These are phyloP conservation scores for Neoaliturus tenellus DNA, from an alignment of 2,888 invertebrate genomes.

Conservation along the genomic window DNA sequence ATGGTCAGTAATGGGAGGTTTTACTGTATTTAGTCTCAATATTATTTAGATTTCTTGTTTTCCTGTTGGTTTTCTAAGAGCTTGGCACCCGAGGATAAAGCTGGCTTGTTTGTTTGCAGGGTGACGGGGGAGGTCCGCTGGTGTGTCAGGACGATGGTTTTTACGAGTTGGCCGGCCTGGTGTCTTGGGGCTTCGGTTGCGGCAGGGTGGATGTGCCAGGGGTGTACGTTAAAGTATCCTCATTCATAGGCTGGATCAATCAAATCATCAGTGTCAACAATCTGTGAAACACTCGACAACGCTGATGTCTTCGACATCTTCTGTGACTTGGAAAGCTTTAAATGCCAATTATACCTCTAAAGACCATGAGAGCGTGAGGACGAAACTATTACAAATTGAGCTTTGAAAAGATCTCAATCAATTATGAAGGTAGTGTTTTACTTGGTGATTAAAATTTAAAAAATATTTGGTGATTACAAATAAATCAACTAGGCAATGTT, in stretches of 20 bases:
- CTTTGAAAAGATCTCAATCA: conserved; percentile 13
- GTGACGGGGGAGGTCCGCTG: conserved; percentile 95
- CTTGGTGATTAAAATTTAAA: too few relatives aligned
- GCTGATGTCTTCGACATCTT: not conserved
- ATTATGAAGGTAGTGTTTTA: not conserved
- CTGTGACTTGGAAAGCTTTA: conserved; percentile 22
- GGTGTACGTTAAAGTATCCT: conserved; percentile 97
- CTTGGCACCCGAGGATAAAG: too few relatives aligned
- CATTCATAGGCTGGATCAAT: conserved; percentile 98
- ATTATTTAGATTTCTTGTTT: too few relatives aligned
- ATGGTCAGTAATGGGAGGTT: too few relatives aligned
- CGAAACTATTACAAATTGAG: not conserved
- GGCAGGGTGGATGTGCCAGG: conserved; percentile 96
- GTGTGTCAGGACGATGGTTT: conserved; percentile 96
- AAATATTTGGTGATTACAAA: too few relatives aligned
- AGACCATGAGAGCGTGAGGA: not conserved
- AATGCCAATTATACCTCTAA: conserved; percentile 22
- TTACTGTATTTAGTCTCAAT: too few relatives aligned
- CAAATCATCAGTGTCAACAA: conserved; percentile 97
- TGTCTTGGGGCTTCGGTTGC: conserved; percentile 97
- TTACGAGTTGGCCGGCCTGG: conserved; percentile 94
- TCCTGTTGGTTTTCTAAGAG: too few relatives aligned
- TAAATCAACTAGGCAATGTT: too few relatives aligned
- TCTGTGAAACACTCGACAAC: conserved; percentile 53
- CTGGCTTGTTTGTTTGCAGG: too few relatives aligned